Percentiles rank a stretch among this genome's conserved stretches.
phyloP scores from a whole-genome alignment of 2,113 vertebrate species.

The Psettodes erumei region DNA sequence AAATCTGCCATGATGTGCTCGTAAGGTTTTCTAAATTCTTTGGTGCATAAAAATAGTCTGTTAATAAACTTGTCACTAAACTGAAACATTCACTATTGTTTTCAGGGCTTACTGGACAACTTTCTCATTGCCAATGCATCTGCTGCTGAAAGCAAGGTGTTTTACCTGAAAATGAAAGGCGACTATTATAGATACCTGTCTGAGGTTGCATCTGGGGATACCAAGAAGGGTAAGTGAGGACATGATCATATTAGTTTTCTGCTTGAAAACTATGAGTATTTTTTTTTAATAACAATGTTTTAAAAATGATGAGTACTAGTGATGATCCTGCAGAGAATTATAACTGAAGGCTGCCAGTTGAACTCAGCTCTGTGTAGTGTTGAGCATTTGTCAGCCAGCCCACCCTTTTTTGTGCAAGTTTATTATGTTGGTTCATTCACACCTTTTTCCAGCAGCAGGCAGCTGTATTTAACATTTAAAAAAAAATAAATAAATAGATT shows the following conservation, averaged over 20 bases:
- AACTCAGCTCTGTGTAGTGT: not conserved
- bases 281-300: not conserved
- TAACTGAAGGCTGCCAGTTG: not conserved
- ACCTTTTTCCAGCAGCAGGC: not conserved
- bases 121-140: conserved; percentile 92
- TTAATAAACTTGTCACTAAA: too few species aligned
- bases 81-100: conserved; percentile 12
- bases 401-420: too few species aligned
- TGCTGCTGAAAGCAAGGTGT: conserved; percentile 96
- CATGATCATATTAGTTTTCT: not conserved
- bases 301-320: not conserved
- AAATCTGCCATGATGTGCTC: conserved; percentile 98
- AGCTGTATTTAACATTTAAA: not conserved
- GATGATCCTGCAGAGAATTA: not conserved
- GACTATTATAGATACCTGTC: conserved; percentile 99
- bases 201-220: conserved; percentile 95
- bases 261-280: too few species aligned
- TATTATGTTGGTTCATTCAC: not conserved
- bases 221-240: conserved; percentile 90
- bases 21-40: conserved; percentile 79
- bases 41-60: not conserved
- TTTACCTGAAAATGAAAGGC: conserved; percentile 99
- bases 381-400: too few species aligned
- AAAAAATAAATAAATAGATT: not conserved
- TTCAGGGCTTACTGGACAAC: conserved; percentile 94